Conservation (phyloP, 2,888 invertebrate species). For the Callyntrura guangdongensis region DNA sequence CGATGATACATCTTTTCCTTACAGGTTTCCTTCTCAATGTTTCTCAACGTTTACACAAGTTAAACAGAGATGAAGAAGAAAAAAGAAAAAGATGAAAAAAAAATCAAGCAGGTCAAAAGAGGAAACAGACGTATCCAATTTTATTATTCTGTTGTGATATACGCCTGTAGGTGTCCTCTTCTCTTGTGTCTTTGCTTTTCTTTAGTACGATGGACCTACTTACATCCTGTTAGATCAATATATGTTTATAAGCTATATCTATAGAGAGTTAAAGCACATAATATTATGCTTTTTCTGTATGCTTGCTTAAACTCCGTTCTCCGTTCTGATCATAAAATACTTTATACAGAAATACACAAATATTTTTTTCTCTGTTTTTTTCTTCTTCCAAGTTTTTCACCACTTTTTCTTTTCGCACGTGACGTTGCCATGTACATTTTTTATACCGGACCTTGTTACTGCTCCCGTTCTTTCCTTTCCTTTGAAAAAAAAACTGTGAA, state of each 20-base stretch:
- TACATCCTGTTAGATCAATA: too few relatives aligned
- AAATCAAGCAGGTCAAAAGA: too few relatives aligned
- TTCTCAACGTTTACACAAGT: not conserved
- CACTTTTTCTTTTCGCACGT: conserved; percentile 30
- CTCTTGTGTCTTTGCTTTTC: not conserved
- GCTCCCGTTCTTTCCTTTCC: not conserved
- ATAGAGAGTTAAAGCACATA: too few relatives aligned
- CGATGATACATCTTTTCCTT: conserved; percentile 22
- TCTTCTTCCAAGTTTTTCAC: conserved; percentile 6
- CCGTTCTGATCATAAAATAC: not conserved
- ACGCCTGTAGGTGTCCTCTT: not conserved
- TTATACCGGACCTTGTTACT: not conserved
- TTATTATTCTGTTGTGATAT: too few relatives aligned
- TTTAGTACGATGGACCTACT: too few relatives aligned
- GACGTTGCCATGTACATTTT: not conserved
- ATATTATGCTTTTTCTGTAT: not conserved
- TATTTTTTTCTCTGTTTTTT: not conserved
- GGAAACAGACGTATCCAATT: too few relatives aligned
- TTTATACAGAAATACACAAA: not conserved
- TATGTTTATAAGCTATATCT: too few relatives aligned
- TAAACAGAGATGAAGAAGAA: too few relatives aligned
- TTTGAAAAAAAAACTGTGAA: too few relatives aligned
- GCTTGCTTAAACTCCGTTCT: not conserved
- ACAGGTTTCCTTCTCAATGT: not conserved
- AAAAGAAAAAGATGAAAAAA: too few relatives aligned